Percentiles rank a stretch among this genome's conserved stretches.
Evolutionary conservation across 2,113 vertebrate genomes (phyloP).

Genomic region (Pituophis catenifer): DNA sequence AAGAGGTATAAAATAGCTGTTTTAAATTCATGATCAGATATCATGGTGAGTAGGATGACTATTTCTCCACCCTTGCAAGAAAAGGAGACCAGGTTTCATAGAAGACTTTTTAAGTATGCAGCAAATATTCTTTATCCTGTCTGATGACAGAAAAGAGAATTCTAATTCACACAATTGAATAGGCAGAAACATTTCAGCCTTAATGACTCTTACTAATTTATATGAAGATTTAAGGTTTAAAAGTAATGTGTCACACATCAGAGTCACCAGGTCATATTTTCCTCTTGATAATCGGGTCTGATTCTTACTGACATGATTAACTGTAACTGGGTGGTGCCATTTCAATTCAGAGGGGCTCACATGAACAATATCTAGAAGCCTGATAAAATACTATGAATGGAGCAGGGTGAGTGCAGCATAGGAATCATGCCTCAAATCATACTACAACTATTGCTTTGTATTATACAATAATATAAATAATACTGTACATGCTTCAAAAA

Average conservation of each 20-base stretch:
- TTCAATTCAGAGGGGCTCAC: background rate
- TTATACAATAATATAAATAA: no score
- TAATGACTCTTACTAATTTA: background rate
- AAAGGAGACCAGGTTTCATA: background rate
- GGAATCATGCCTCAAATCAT: no score
- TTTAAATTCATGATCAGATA: background rate
- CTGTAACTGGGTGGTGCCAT: no score
- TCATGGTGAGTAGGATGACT: background rate
- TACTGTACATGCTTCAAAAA: no score
- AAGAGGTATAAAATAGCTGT: background rate
- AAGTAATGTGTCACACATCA: accelerated
- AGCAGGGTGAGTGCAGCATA: no score
- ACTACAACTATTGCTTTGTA: no score
- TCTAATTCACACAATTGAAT: background rate
- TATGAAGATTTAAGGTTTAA: background rate
- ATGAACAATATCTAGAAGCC: background rate
- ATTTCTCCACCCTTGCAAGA: background rate
- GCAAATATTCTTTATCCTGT: background rate
- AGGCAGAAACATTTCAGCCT: background rate
- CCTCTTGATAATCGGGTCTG: background rate
- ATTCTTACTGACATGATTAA: background rate
- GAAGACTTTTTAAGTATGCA: background rate
- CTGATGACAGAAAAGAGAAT: no score
- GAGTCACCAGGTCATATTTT: no score
- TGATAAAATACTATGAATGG: no score